Evolutionary conservation across 2,113 vertebrate genomes (phyloP), one percentile per base, ranked within the genome.

Genomic region (Mionectes macconnelli): DNA sequence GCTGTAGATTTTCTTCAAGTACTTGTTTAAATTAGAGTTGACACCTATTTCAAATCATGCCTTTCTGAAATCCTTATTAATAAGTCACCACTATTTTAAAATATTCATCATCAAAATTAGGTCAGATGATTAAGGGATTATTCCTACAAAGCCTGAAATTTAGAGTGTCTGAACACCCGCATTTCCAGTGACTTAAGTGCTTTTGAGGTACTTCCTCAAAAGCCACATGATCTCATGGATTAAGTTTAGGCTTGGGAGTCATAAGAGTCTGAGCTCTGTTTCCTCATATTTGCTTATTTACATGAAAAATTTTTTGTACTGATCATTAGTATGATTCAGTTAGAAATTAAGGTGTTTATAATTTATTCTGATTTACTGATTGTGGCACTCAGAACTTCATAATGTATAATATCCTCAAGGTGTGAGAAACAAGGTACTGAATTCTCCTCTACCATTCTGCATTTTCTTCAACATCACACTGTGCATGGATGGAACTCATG

Each of bases 31-130:
- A 94, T 95, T 94, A 94, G 81, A 95, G 84, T 84, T 95, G 95
- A 95, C 93, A 92, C 84, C 84, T 93, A 91, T 90, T 96, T 94
- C 82, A 93, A 96, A 90, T 94, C 92, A 86, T 84, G 83, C 68
- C 86, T 92, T 95, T 93, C 79, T 88, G 88, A 97, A 96, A 97
- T 93, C 75, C 90, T 94, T 92, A 95, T 94, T 96, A 97, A 96
- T 96, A 95, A 97, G 82, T 96, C 83, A 95, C 82, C 82, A 96
- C 68, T 91, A 94, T 84, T 95, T 95, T 96, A 96, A 96, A 97
- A 97, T 96, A 96, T 96, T 95, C 90, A 95, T 95, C 67, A 89
- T 69, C 84, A 96, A 96, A 97, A 96, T 96, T 93, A 97, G 95
- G 93, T 96, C 93, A 96, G 83, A 95, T 93, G 90, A 96, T 96